A percentile compares a stretch with the other conserved stretches of the same genome.
phyloP scores from a whole-genome alignment of 2,113 vertebrate genomes.

The Rhizomys pruinosus region DNA sequence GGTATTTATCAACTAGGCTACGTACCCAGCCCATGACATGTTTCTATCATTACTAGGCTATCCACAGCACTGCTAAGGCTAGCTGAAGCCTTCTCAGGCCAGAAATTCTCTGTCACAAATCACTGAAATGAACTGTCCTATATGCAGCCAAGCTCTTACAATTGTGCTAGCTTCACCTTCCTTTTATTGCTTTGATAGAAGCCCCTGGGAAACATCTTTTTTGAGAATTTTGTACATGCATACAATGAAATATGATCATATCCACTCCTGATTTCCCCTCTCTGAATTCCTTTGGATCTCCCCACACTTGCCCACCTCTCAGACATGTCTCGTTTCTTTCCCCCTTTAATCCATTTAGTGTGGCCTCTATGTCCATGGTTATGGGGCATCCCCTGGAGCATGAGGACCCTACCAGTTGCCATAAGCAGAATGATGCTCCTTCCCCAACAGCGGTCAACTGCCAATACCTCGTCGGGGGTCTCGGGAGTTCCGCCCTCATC shows the following conservation, averaged over 20 bases:
- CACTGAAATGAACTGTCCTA: not conserved
- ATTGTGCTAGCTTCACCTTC: slow-evolving; percentile 14
- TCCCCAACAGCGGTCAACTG: not conserved
- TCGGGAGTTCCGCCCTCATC: not conserved
- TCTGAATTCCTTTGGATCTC: not conserved
- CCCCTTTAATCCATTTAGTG: no score
- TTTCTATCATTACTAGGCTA: not conserved
- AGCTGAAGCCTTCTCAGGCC: not conserved
- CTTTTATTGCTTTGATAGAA: slow-evolving; percentile 6
- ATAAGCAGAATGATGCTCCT: not conserved
- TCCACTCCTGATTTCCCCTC: not conserved
- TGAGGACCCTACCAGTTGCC: not conserved
- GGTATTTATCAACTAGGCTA: not conserved
- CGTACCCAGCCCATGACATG: not conserved
- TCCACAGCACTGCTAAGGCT: not conserved
- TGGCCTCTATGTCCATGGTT: not conserved
- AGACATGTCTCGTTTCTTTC: no score
- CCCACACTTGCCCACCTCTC: not conserved
- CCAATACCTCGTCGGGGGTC: not conserved
- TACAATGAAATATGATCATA: not conserved
- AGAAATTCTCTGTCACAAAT: not conserved
- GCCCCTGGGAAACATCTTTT: not conserved
- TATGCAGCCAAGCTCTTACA: not conserved
- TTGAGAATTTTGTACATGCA: not conserved
- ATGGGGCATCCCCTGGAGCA: not conserved